phyloP scores from a whole-genome alignment of 92 coral and sea anemone species.

The Epizoanthus fatuus region DNA sequence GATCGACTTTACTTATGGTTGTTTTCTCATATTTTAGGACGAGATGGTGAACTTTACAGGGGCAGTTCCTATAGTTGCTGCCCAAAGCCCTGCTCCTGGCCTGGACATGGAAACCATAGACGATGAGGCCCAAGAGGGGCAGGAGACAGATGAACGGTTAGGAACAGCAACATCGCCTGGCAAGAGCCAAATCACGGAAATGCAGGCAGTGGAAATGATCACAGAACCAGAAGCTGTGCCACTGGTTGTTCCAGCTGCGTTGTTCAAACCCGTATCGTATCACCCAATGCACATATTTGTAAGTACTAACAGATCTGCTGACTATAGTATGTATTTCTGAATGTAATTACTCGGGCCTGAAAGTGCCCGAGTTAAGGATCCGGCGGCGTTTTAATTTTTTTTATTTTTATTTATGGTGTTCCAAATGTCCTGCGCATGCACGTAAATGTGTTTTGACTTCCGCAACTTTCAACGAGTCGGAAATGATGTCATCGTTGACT shows the following conservation, averaged over 20 bases:
- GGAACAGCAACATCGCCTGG: slow-evolving; percentile 42
- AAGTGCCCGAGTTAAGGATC: too few relatives aligned
- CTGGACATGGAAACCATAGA: slow-evolving; percentile 56
- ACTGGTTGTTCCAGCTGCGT: slow-evolving; percentile 92
- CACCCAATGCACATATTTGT: slow-evolving; percentile 97
- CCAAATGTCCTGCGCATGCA: too few relatives aligned
- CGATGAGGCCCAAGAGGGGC: slow-evolving; percentile 69
- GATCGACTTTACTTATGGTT: background rate
- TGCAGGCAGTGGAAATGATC: slow-evolving; percentile 57
- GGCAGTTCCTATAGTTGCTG: slow-evolving; percentile 65
- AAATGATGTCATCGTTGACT: too few relatives aligned
- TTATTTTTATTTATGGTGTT: too few relatives aligned
- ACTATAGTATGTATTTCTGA: too few relatives aligned
- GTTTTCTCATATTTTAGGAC: slow-evolving; percentile 67
- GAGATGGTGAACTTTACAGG: slow-evolving; percentile 84
- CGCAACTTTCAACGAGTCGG: too few relatives aligned
- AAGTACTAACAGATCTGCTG: slow-evolving; percentile 41
- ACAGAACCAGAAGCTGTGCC: slow-evolving; percentile 91
- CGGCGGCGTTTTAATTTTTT: too few relatives aligned
- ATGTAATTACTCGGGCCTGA: too few relatives aligned
- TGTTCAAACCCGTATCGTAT: slow-evolving; percentile 85
- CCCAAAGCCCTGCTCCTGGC: slow-evolving; percentile 62
- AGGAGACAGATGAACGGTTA: slow-evolving; percentile 52
- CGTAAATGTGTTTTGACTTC: too few relatives aligned
- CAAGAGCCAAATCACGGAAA: slow-evolving; percentile 65